A percentile compares a stretch with the other conserved stretches of the same genome.
Evolutionary conservation across 1,140 invertebrate species (phyloP).

Genomic region (Caenorhabditis brenneri): DNA sequence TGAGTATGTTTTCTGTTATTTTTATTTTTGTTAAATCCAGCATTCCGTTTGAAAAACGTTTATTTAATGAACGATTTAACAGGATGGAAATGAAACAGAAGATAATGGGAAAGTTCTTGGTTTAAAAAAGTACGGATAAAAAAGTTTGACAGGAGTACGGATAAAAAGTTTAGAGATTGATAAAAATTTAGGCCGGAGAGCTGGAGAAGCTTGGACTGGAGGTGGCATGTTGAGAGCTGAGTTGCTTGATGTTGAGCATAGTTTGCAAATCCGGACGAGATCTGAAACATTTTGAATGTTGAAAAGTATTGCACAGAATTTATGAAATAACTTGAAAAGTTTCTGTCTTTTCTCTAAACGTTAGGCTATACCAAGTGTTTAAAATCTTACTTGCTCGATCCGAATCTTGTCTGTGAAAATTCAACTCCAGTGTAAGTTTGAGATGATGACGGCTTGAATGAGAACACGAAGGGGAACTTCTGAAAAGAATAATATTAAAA

Average conservation of each 20-base stretch:
- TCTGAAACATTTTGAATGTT: no score
- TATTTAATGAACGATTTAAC: no score
- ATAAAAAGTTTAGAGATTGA: no score
- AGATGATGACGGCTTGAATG: neutral
- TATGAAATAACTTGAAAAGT: no score
- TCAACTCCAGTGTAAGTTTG: neutral
- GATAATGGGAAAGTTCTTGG: no score
- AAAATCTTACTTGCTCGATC: neutral
- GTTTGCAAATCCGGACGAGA: slow-evolving; percentile 20
- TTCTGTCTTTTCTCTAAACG: no score
- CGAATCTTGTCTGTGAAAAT: slow-evolving; percentile 9
- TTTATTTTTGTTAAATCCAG: no score
- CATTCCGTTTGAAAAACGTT: no score
- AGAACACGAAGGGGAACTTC: neutral
- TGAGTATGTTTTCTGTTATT: no score
- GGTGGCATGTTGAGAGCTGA: neutral
- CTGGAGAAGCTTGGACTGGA: neutral
- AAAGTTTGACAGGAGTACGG: no score
- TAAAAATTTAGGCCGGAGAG: neutral
- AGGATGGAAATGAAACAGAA: no score
- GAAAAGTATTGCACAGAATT: neutral
- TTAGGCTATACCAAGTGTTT: neutral
- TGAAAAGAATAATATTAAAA: neutral
- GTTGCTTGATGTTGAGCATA: neutral
- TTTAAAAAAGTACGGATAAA: no score